Conservation (phyloP, 2,888 invertebrate genomes). For the Metopia argyrocephala region DNA sequence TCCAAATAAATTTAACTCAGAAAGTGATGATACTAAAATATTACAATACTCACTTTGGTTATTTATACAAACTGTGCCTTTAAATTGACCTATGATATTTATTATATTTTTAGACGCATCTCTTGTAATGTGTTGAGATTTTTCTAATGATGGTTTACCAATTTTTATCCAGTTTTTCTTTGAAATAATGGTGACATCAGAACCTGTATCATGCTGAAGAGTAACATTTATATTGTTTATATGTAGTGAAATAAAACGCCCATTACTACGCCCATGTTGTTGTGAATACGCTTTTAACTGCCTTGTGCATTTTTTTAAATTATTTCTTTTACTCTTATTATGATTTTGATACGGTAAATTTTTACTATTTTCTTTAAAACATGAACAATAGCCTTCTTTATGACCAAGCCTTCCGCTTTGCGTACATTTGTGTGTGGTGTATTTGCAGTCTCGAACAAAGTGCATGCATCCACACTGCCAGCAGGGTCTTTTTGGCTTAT, state of each 20-base stretch:
- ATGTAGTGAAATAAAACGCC: not conserved
- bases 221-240: not conserved
- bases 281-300: too few relatives aligned
- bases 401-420: constrained; percentile 42
- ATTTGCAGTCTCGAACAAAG: constrained; percentile 41
- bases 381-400: constrained; percentile 53
- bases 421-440: constrained; percentile 39
- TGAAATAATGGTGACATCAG: constrained; percentile 21
- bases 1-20: constrained; percentile 14
- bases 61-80: not conserved
- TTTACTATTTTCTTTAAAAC: constrained; percentile 12
- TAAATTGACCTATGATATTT: constrained; percentile 18
- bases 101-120: constrained; percentile 22
- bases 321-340: not conserved
- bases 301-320: too few relatives aligned
- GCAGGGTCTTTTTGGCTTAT: constrained; percentile 43
- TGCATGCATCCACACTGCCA: constrained; percentile 55
- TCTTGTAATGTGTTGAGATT: not conserved
- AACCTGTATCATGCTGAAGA: constrained; percentile 26
- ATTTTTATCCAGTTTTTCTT: constrained; percentile 12
- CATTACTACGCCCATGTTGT: not conserved
- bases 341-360: not conserved
- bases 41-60: not conserved
- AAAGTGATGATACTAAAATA: constrained; percentile 1
- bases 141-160: constrained; percentile 9